A percentile compares a stretch with the other conserved stretches of the same genome.
Conservation (phyloP, 2,113 vertebrate genomes). For the Aldabrachelys gigantea region DNA sequence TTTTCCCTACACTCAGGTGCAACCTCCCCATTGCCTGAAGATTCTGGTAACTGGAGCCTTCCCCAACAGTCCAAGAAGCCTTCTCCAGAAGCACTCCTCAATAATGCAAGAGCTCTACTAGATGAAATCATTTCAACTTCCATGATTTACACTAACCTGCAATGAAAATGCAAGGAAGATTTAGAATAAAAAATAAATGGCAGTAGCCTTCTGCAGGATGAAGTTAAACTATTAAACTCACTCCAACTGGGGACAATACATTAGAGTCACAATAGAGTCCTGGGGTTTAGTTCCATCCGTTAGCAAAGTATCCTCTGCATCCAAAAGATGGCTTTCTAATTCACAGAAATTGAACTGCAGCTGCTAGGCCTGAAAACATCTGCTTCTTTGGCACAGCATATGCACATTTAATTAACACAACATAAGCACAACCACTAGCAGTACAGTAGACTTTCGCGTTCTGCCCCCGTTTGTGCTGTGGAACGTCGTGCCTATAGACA, state of each 20-base stretch:
- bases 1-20: neutral
- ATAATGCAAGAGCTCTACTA: neutral
- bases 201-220: neutral
- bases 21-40: fast-evolving
- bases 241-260: neutral
- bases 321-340: neutral
- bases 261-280: neutral
- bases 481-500: neutral
- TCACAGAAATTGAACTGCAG: neutral
- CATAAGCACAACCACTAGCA: neutral
- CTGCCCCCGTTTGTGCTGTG: neutral
- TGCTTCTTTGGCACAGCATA: neutral
- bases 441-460: neutral
- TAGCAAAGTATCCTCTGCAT: neutral
- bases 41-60: fast-evolving
- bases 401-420: neutral
- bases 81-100: neutral
- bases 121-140: neutral
- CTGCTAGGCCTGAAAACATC: neutral
- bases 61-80: neutral
- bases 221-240: neutral
- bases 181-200: neutral
- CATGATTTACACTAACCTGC: neutral
- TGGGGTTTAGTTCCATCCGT: neutral
- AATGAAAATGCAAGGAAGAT: neutral